Evolutionary conservation across 2,797 vertebrate species (phyloP).

Genomic region (Nannoperca obscura): DNA sequence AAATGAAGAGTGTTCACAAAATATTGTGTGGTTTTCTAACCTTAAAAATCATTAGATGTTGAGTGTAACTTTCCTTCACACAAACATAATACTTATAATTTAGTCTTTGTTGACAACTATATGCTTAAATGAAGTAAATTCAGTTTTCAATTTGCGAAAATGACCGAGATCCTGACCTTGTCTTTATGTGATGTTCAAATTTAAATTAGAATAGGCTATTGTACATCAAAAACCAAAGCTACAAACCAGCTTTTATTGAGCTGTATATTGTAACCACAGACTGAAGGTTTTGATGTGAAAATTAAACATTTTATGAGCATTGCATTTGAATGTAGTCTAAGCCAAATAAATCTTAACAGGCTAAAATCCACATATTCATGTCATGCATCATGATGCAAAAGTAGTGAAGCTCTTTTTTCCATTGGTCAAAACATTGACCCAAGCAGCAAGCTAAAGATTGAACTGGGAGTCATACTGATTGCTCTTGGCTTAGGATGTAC

Average conservation of each 20-base stretch:
- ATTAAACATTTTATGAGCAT: neutral
- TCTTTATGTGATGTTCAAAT: constrained; percentile 9
- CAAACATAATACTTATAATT: neutral
- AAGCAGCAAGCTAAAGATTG: neutral
- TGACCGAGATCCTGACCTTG: neutral
- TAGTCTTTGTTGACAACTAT: neutral
- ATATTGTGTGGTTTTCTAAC: neutral
- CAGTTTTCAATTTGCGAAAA: neutral
- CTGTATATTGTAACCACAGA: neutral
- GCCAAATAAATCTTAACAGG: neutral
- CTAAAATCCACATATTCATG: neutral
- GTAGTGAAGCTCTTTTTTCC: neutral
- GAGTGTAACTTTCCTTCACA: neutral
- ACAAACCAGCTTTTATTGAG: neutral
- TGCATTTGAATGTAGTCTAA: neutral
- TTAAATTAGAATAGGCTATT: constrained; percentile 9
- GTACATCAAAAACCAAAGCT: constrained; percentile 13
- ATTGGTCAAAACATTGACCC: neutral
- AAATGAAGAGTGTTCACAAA: neutral
- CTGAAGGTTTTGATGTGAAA: neutral
- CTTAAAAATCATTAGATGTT: neutral
- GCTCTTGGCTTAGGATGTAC: neutral
- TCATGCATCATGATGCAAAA: neutral
- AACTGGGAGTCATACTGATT: neutral
- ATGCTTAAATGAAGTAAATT: neutral